These are phyloP conservation scores for Tupaia tana DNA, from an alignment of 2,113 vertebrate species.

Conservation along the genomic window DNA sequence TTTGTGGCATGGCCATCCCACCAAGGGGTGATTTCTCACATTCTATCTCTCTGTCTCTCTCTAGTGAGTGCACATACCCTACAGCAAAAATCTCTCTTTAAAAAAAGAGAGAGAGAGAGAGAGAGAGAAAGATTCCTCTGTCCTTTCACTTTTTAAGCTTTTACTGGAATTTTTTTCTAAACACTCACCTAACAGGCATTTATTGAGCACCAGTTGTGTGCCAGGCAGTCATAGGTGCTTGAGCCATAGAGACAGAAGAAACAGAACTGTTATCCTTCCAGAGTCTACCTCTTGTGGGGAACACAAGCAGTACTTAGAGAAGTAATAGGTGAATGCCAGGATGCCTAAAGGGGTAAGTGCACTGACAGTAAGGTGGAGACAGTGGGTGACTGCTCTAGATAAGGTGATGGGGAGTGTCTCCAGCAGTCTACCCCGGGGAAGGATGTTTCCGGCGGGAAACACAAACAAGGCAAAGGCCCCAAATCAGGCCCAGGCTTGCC, in stretches of 20 bases:
- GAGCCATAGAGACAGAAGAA: neutral
- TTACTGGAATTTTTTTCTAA: neutral
- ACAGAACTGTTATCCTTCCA: neutral
- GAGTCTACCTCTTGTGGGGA: neutral
- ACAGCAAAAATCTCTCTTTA: no score
- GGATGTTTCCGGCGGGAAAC: neutral
- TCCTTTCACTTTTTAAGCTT: neutral
- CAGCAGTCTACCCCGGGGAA: neutral
- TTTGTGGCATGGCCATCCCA: no score
- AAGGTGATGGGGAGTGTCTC: neutral
- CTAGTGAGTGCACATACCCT: no score
- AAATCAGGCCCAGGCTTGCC: neutral
- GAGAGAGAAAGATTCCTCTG: neutral
- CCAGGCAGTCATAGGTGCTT: neutral
- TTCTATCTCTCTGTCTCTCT: no score
- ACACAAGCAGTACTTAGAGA: neutral
- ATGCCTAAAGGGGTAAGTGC: neutral
- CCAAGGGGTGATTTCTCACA: no score
- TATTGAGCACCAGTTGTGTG: neutral
- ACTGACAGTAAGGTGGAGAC: neutral
- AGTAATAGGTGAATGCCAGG: accelerated
- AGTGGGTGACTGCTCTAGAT: no score
- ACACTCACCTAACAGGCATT: neutral
- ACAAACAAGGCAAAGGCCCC: neutral
- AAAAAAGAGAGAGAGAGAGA: no score